These are phyloP conservation scores for Apamea crenata DNA, from an alignment of 2,888 invertebrate species.

Conservation along the genomic window DNA sequence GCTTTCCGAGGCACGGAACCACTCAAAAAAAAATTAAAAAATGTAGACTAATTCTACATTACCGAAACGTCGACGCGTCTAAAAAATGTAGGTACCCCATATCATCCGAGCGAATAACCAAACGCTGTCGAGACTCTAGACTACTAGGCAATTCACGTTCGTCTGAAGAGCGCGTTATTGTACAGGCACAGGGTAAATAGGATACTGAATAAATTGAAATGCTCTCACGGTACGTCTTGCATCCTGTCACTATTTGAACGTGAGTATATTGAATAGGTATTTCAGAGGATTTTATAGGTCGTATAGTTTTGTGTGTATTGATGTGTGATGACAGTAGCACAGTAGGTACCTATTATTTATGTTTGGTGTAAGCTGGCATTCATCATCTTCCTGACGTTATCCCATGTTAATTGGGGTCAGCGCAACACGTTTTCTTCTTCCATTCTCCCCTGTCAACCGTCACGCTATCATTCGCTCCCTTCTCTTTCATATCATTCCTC, in stretches of 20 bases:
- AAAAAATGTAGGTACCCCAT: neutral
- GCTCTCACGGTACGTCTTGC: slow-evolving; percentile 28
- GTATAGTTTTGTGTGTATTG: neutral
- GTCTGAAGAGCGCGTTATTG: slow-evolving; percentile 14
- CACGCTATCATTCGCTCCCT: too few species aligned
- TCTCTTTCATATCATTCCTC: too few species aligned
- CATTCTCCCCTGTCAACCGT: too few species aligned
- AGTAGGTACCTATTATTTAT: neutral
- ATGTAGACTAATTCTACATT: neutral
- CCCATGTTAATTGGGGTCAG: too few species aligned
- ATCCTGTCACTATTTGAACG: slow-evolving; percentile 6
- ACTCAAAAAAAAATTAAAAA: neutral
- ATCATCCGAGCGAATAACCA: neutral
- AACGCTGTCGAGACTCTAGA: neutral
- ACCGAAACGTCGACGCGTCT: neutral
- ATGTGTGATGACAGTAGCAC: neutral
- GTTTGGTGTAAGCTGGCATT: neutral
- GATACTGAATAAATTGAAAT: slow-evolving; percentile 45
- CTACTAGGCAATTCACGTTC: neutral
- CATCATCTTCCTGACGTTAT: too few species aligned
- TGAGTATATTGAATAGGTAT: neutral
- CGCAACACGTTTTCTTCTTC: too few species aligned
- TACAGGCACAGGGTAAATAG: slow-evolving; percentile 17
- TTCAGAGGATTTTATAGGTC: neutral
- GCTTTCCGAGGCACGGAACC: neutral